Evolutionary conservation across 2,113 vertebrate species (phyloP), one percentile per base, ranked within the genome.

Genomic region (Campylomormyrus numenius): DNA sequence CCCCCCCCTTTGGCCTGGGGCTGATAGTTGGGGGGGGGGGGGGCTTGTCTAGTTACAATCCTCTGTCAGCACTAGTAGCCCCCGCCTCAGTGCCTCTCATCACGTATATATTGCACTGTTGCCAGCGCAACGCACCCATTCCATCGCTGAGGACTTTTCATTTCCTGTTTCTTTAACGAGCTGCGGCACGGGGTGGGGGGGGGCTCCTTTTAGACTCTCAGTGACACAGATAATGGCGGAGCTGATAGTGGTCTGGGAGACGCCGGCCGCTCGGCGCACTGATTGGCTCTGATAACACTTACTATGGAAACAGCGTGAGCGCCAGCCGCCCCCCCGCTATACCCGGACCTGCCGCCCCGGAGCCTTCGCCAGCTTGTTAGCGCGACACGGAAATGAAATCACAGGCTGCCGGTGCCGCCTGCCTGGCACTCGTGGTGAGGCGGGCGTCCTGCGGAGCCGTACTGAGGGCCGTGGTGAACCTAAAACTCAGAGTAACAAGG

Each of bases 211-310:
- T 93, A 95, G 93, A 96, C 95, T 95, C 96, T 96, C 96, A 95
- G 95, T 95, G 97, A 98, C 96, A 96, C 96, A 97, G 97, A 98
- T 98, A 98, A 98, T 97, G 97, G 97, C 96, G 94, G 96, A 96
- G 96, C 97, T 98, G 98, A 98, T 99, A 98, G 97, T 97, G 97
- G 96, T 97, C 97, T 97, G 96, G 96, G 97, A 98, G 98, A 98
- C 97, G 95, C 95, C 93, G 95, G 96, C 95, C 96, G 96, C 97
- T 97, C 96, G 94, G 90, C 95, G 97, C 97, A 95, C 97, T 97
- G 97, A 97, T 97, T 95, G 95, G 96, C 97, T 96, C 97, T 95
- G 97, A 98, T 98, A 98, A 96, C 94, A 96, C 96, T 96, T 96
- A 94, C 94, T 95, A 95, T 96, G 96, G 95, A 95, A 90, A 93